These are phyloP conservation scores for Eulithis prunata DNA, from an alignment of 2,888 invertebrate species.

Conservation along the genomic window DNA sequence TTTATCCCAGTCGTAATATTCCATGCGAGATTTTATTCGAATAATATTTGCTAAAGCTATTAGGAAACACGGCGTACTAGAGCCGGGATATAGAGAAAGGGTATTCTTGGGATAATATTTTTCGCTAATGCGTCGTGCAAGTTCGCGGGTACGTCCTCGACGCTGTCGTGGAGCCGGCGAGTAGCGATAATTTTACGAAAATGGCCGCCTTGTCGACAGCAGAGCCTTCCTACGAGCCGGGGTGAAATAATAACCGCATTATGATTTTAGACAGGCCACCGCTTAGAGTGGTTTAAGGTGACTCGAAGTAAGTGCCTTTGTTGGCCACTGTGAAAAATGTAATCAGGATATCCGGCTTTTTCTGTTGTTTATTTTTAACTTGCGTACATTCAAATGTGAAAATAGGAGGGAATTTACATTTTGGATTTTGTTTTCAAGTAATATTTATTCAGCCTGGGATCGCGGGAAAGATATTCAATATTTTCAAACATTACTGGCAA, in stretches of 20 bases:
- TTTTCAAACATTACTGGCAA: background rate
- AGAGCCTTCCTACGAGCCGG: conserved; percentile 70
- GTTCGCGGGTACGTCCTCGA: conserved; percentile 70
- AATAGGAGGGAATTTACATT: conserved; percentile 8
- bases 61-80: conserved; percentile 5
- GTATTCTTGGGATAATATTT: conserved; percentile 67
- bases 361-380: conserved; percentile 51
- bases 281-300: conserved; percentile 75
- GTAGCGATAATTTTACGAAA: conserved; percentile 80
- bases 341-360: conserved; percentile 59
- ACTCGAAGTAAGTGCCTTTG: conserved; percentile 66
- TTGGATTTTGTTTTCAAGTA: background rate
- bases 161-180: conserved; percentile 69
- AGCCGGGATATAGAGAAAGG: conserved; percentile 43
- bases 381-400: conserved; percentile 8
- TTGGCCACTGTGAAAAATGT: conserved; percentile 60
- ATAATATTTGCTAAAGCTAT: background rate
- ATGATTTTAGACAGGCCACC: conserved; percentile 76
- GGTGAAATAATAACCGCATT: conserved; percentile 81
- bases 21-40: background rate
- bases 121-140: conserved; percentile 67
- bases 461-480: no score
- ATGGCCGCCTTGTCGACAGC: conserved; percentile 80
- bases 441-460: background rate
- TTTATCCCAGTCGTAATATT: background rate